These are phyloP conservation scores for Drosophila sp. DNA, from an alignment of 1,140 invertebrate species.

Conservation along the genomic window DNA sequence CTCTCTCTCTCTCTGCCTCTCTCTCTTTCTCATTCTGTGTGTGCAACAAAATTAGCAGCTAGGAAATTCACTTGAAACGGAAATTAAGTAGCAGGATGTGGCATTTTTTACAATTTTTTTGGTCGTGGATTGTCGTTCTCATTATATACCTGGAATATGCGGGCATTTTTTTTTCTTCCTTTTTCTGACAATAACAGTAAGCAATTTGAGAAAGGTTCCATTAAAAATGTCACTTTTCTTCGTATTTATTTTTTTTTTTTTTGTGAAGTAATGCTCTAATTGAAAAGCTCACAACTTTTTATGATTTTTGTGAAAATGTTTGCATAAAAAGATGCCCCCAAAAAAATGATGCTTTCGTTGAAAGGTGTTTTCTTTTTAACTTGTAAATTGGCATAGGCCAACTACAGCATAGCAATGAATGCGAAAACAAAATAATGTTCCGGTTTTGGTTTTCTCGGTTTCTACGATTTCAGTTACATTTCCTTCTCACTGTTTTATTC, in stretches of 20 bases:
- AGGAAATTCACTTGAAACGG: conserved; percentile 77
- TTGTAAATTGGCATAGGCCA: neutral
- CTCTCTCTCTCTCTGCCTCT: neutral
- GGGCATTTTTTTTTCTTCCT: conserved; percentile 7
- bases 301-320: neutral
- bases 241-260: no score
- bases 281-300: conserved; percentile 4
- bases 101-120: conserved; percentile 57
- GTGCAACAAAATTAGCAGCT: conserved; percentile 73
- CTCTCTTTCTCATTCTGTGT: conserved; percentile 14
- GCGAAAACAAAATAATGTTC: neutral
- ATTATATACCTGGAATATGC: conserved; percentile 46
- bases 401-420: neutral
- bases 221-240: neutral
- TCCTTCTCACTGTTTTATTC: no score
- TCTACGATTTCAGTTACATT: no score
- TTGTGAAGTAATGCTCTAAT: conserved; percentile 8
- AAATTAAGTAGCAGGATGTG: conserved; percentile 75
- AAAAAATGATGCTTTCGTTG: neutral
- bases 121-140: conserved; percentile 14
- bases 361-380: neutral
- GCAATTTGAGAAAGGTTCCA: conserved; percentile 7
- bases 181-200: conserved; percentile 4
- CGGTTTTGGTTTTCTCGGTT: no score
- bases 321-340: neutral